Evolutionary conservation across 2,888 invertebrate species (phyloP).

Genomic region (Metallyticus violacea): DNA sequence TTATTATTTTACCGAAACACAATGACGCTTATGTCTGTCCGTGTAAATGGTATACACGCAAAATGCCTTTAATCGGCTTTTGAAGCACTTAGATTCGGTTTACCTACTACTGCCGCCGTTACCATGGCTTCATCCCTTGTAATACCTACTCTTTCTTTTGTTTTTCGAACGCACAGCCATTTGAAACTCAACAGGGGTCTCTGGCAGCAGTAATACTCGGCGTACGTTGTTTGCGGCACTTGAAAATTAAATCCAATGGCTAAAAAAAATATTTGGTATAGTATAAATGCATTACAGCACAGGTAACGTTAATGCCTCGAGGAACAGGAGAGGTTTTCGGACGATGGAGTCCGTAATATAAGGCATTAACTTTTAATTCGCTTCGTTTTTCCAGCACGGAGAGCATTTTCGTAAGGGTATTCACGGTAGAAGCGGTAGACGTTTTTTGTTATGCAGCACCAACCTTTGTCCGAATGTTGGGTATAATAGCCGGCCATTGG

Average conservation of each 20-base stretch:
- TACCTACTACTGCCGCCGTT: conserved; percentile 6
- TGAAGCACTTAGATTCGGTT: conserved; percentile 13
- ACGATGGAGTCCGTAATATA: conserved; percentile 5
- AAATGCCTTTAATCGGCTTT: conserved; percentile 14
- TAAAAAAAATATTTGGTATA: conserved; percentile 26
- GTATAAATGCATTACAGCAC: conserved; percentile 22
- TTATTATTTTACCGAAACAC: conserved; percentile 2
- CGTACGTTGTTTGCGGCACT: conserved; percentile 28
- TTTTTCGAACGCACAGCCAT: conserved; percentile 18
- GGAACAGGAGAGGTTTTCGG: conserved; percentile 6
- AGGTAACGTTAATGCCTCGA: conserved; percentile 22
- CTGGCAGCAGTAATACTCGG: conserved; percentile 13
- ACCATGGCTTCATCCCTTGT: conserved; percentile 11
- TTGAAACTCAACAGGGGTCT: conserved; percentile 21
- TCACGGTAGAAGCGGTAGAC: background rate
- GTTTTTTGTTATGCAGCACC: background rate
- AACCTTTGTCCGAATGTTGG: background rate
- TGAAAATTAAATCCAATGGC: conserved; percentile 31
- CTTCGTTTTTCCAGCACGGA: background rate
- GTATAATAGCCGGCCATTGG: background rate
- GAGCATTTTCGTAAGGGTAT: conserved; percentile 11
- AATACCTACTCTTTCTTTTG: conserved; percentile 16
- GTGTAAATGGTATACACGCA: conserved; percentile 13
- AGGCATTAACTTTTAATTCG: conserved; percentile 26
- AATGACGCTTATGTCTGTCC: conserved; percentile 1